Evolutionary conservation across 2,113 vertebrate genomes (phyloP), one percentile per base, ranked within the genome.

Genomic region (Jaculus jaculus): DNA sequence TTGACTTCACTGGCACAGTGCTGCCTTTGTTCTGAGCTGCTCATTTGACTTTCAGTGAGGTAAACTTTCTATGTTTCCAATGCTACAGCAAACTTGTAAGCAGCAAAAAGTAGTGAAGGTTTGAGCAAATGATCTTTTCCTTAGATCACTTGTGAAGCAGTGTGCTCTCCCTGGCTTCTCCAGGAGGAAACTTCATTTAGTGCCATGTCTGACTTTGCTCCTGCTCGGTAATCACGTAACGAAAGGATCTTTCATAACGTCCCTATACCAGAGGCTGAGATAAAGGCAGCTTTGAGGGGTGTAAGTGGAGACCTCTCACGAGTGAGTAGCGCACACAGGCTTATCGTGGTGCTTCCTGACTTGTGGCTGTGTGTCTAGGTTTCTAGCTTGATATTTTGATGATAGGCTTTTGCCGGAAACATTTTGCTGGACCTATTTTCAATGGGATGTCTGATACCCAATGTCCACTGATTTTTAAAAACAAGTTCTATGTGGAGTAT

Each of bases 241-340:
- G 94, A 97, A 97, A 94, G 93, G 75, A 82, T 91, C 93, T 96
- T 96, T 97, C 92, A 95, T 90, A 91, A 90, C 68, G 34, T 87
- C 80, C 84, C 75, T 84, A n/a, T 84, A 9, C 21, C 21, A 93
- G 95, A 92, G 89, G 86, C 86, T 79, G 89, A 96, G 96, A 94
- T 94, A 96, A 96, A 84, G 80, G 93, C 30, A 87, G 58, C 86
- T 94, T 83, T 94, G 95, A 96, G 83, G 39, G 75, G 39, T 95
- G 79, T 86, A 97, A 96, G 83, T 69, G 0, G 68, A 96, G 91
- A 93, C 83, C 80, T 72, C 88, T 58, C 39, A 73, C 47, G 85
- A 92, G 61, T 69, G 66, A 88, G 83, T n/a, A 0, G 54, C 28
- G 28, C 12, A 1, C 0, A n/a, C 85, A 90, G n/a, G 75, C 86